Base-by-base conservation (phyloP, 2,888 invertebrate species). In the Epinotia ramella region DNA sequence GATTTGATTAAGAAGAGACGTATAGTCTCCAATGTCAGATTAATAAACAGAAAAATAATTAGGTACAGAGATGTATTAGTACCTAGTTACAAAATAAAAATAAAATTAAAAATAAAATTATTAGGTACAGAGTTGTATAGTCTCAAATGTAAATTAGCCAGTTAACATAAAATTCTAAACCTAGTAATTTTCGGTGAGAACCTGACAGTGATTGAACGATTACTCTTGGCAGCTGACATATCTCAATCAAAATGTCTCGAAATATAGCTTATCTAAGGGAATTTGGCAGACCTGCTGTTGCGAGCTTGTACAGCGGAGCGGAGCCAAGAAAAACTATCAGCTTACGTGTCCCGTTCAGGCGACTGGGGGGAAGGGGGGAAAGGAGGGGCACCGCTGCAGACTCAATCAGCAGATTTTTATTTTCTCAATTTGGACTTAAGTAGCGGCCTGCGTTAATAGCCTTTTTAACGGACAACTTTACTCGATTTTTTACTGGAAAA, bases 281-380 rank as follows among this genome's bases (percentile, higher is more conserved):
- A 33, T 49, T 65, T 59, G 40, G 33, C 24, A 53, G 53, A 7
- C 67, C 60, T 53, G 16, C 67, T 73, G 67, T 63, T 6, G 56
- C 7, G 11, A 44, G 33, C 24, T 53, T n/a, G 60, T 46, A 24
- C 20, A 16, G 18, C 56, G 12, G 69, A 16, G 18, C 56, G 12
- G 69, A 49, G 66, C 65, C 40, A 66, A 77, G 72, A 77, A 77
- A 77, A 73, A 77, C 77, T 73, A 76, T 73, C 68, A 73, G 76
- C 75, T 79, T 73, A 77, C 76, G 73, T 71, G 63, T 63, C 57
- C 56, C 62, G 68, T 20, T 13, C 56, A 53, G 62, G n/a, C 62
- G 53, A 59, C 6, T 2, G 28, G 6, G 64, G 46, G 40, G 44
- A 5, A 44, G 28, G 53, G 0, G 12, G 44, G 63, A 3, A 56